A percentile compares a stretch with the other conserved stretches of the same genome.
Conservation (phyloP, 2,797 vertebrate genomes). For the Meda fulgida region DNA sequence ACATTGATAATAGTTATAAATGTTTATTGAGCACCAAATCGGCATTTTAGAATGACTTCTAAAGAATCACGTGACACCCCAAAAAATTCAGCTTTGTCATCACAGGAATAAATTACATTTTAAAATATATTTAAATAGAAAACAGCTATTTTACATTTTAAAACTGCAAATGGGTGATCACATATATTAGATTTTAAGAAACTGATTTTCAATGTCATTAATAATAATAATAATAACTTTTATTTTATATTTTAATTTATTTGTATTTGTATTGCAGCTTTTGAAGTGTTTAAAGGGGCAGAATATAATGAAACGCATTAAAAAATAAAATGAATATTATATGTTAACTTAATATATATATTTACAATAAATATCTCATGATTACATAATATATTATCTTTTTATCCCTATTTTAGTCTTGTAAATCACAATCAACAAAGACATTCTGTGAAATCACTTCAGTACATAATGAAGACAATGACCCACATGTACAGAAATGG, state of each 20-base stretch:
- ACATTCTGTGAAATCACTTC: neutral
- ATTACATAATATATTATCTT: neutral
- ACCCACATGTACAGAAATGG: neutral
- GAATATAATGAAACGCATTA: neutral
- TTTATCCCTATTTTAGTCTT: neutral
- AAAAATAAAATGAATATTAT: neutral
- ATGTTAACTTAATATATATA: neutral
- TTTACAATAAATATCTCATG: neutral
- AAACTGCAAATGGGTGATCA: neutral
- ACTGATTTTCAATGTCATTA: neutral
- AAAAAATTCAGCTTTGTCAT: neutral
- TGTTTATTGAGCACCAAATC: neutral
- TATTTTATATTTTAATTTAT: neutral
- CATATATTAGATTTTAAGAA: neutral
- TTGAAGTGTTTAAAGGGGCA: neutral
- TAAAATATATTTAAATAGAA: neutral
- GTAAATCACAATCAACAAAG: conserved; percentile 6
- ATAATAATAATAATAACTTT: neutral
- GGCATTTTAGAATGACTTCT: neutral
- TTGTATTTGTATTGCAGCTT: neutral
- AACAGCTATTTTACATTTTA: neutral
- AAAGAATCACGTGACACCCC: neutral
- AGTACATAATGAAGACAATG: conserved; percentile 4
- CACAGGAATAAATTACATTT: neutral
- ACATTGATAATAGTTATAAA: neutral